phyloP scores from a whole-genome alignment of 2,113 vertebrate species.

The Numenius arquata region DNA sequence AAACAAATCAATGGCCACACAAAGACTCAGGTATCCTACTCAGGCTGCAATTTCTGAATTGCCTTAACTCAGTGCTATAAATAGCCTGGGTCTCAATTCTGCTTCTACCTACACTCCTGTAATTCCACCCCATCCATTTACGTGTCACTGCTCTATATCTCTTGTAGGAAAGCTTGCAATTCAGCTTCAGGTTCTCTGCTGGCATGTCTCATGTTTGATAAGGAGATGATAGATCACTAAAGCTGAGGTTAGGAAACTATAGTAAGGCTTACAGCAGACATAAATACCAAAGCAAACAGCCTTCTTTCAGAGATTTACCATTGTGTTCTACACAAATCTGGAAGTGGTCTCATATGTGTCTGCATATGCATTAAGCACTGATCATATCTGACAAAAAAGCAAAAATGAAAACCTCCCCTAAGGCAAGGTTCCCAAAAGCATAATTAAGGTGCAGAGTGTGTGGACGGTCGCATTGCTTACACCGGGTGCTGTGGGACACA shows the following conservation, averaged over 20 bases:
- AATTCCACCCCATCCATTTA: neutral
- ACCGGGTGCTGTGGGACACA: fast-evolving
- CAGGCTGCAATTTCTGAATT: neutral
- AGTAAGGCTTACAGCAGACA: neutral
- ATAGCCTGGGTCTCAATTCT: neutral
- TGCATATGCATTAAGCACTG: neutral
- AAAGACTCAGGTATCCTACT: neutral
- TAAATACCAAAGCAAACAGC: neutral
- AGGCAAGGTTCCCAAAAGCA: neutral
- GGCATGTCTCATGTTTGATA: fast-evolving
- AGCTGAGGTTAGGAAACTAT: neutral
- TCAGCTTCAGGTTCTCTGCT: neutral
- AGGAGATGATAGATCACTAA: neutral
- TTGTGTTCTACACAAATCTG: neutral
- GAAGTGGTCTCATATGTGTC: neutral
- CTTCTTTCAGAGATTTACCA: neutral
- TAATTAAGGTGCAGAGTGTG: neutral
- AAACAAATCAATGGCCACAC: neutral
- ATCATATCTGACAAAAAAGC: neutral
- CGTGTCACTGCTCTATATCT: neutral
- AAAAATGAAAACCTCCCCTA: neutral
- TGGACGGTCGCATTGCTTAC: fast-evolving
- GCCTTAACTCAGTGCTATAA: neutral
- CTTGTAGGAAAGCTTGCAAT: neutral
- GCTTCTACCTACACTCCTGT: neutral